Base-by-base conservation (phyloP, 1,140 invertebrate genomes). In the Ceratina calcarata region DNA sequence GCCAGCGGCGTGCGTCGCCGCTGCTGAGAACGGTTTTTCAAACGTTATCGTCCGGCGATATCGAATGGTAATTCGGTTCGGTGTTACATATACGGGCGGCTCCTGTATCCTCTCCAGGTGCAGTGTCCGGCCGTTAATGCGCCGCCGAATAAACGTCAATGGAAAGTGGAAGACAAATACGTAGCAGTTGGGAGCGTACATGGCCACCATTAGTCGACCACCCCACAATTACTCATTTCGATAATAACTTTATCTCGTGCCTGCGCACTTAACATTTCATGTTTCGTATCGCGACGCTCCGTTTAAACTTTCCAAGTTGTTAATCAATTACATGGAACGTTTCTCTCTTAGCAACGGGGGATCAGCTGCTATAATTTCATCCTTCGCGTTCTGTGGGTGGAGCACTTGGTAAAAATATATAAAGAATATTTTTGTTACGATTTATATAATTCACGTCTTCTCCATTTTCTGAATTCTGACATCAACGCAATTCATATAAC, bases 51-150 rank as follows among this genome's bases (percentile, higher is more conserved):
- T 1, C 13, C 61, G 61, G 65, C 70, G 79, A 51, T 81, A 84
- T 84, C 73, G 66, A 73, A 81, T 78, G 78, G 57, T 81, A 84
- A 85, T 85, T 62, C 67, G 24, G 18, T 10, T 57, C n/a, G 45
- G 62, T 24, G 72, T 24, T 66, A 71, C 74, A 58, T 72, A 72
- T 73, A 69, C 58, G 69, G 49, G 80, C 58, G n/a, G 55, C 65
- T 77, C 66, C 49, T 76, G 58, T 55, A 74, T 73, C 80, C 74
- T 78, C 79, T 32, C 27, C 73, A 58, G 74, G 49, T 78, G 79
- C 79, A 71, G 60, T 71, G 45, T 27, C 66, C 27, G 27, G 61
- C 70, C 76, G 82, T 88, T 89, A 86, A 86, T 81, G 83, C 64
- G 62, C 18, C 76, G 61, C 22, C 51, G 57, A 74, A 76, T 67